Percentiles rank a stretch among this genome's conserved stretches.
Evolutionary conservation across 2,797 vertebrate genomes (phyloP).

Genomic region (Periophthalmus magnuspinnatus): DNA sequence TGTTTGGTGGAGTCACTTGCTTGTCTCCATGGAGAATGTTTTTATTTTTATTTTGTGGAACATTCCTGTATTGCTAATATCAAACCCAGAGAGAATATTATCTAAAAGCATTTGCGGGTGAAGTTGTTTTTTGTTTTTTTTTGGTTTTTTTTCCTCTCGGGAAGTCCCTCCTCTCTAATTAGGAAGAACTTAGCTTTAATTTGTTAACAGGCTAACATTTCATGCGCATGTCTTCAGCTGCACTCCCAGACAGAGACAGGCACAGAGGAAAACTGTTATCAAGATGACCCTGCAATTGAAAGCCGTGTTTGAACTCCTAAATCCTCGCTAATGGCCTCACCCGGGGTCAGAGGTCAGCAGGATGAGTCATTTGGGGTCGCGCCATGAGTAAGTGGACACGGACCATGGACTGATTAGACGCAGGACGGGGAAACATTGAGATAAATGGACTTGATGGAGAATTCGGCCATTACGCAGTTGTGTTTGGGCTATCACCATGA

Average conservation of each 20-base stretch:
- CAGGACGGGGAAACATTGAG: constrained; percentile 38
- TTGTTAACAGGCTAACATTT: constrained; percentile 59
- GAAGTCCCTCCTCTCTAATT: constrained; percentile 46
- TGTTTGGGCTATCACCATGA: constrained; percentile 3
- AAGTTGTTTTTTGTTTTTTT: constrained; percentile 21
- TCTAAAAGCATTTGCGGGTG: too few species aligned
- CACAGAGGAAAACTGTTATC: constrained; percentile 44
- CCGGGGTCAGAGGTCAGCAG: constrained; percentile 56
- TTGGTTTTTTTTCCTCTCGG: constrained; percentile 23
- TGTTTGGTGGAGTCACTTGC: too few species aligned
- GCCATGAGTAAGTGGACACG: constrained; percentile 41
- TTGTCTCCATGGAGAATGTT: too few species aligned
- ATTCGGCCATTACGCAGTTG: not conserved
- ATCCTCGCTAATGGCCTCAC: constrained; percentile 52
- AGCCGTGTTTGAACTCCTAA: constrained; percentile 44
- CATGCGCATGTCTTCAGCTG: constrained; percentile 30
- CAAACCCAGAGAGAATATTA: too few species aligned
- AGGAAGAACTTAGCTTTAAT: constrained; percentile 39
- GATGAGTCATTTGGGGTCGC: constrained; percentile 55
- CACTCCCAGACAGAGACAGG: constrained; percentile 13
- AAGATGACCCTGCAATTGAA: constrained; percentile 47
- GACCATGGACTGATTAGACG: constrained; percentile 38
- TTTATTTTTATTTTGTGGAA: too few species aligned
- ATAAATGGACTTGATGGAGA: constrained; percentile 8
- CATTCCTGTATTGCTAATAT: too few species aligned